Conservation (phyloP, 2,888 invertebrate genomes). For the Amphipoea lucens region DNA sequence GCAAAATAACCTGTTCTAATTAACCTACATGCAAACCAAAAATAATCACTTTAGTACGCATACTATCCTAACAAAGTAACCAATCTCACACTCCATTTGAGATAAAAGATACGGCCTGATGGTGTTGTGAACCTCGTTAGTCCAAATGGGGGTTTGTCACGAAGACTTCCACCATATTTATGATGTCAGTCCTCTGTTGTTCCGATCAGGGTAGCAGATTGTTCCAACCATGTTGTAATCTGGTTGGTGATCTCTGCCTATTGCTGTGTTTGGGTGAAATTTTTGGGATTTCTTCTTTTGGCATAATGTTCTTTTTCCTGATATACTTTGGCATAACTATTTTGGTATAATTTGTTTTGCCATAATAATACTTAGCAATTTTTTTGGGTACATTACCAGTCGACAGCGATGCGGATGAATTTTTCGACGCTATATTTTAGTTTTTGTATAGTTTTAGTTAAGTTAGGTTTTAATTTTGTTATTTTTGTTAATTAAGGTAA, state of each 20-base stretch:
- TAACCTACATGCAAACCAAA: constrained; percentile 40
- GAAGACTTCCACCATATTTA: constrained; percentile 73
- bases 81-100: constrained; percentile 69
- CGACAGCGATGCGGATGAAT: too few species aligned
- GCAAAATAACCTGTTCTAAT: constrained; percentile 34
- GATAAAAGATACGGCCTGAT: constrained; percentile 71
- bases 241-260: constrained; percentile 50
- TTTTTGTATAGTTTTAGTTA: too few species aligned
- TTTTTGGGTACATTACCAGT: too few species aligned
- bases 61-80: constrained; percentile 39
- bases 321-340: too few species aligned
- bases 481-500: too few species aligned
- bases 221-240: constrained; percentile 55
- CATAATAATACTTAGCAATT: too few species aligned
- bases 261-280: constrained; percentile 7
- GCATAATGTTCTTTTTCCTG: too few species aligned
- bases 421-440: too few species aligned
- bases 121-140: constrained; percentile 67
- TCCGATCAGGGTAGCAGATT: constrained; percentile 67
- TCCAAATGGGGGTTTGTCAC: constrained; percentile 76
- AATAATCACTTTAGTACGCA: constrained; percentile 35
- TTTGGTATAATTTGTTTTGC: too few species aligned
- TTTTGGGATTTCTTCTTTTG: too few species aligned
- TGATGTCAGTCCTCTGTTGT: constrained; percentile 69
- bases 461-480: too few species aligned